These are phyloP conservation scores for Vanessa cardui DNA, from an alignment of 2,888 invertebrate species.

Conservation along the genomic window DNA sequence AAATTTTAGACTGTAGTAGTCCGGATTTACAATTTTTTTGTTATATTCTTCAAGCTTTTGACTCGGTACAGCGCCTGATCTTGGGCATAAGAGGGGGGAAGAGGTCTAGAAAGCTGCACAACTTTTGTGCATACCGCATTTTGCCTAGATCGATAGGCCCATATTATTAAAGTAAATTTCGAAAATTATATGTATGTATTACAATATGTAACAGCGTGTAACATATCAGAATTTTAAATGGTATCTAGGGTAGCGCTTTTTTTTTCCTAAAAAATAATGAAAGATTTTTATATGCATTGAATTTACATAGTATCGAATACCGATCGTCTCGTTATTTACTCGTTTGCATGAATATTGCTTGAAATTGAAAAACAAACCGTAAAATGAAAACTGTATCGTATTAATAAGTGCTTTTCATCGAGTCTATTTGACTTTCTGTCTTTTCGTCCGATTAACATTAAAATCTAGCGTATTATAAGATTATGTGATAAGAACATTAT, in stretches of 20 bases:
- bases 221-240: background rate
- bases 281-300: constrained; percentile 17
- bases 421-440: background rate
- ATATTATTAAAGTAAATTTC: no score
- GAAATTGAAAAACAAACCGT: constrained; percentile 9
- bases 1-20: no score
- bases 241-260: background rate
- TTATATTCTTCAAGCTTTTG: no score
- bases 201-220: background rate
- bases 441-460: background rate
- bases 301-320: constrained; percentile 27
- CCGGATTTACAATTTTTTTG: no score
- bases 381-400: background rate
- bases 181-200: no score
- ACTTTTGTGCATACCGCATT: no score
- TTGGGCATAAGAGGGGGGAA: no score
- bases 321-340: constrained; percentile 17
- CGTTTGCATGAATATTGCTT: constrained; percentile 21
- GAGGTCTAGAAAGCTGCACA: no score
- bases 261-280: background rate
- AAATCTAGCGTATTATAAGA: no score
- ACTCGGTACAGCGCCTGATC: no score
- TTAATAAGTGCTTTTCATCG: constrained; percentile 6
- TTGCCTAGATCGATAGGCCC: no score
- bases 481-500: no score